phyloP scores from a whole-genome alignment of 2,113 vertebrate species.

The Caranx melampygus region DNA sequence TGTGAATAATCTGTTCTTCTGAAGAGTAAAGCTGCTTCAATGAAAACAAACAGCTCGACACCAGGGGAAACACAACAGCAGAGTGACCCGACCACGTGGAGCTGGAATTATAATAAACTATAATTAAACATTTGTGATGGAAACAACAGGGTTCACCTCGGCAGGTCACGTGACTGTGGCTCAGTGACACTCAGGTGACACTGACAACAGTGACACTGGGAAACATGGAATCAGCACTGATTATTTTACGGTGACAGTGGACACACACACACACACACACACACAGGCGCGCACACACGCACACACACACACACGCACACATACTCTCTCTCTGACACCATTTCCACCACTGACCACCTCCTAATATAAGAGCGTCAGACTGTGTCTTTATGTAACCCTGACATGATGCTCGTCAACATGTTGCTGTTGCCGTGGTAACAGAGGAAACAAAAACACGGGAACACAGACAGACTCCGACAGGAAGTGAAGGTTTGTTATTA shows the following conservation, averaged over 20 bases:
- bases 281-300: slow-evolving; percentile 11
- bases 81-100: not conserved
- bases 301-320: not conserved
- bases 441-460: slow-evolving; percentile 18
- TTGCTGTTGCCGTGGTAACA: slow-evolving; percentile 16
- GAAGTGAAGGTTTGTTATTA: slow-evolving; percentile 53
- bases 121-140: not conserved
- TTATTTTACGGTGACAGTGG: slow-evolving; percentile 35
- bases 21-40: not conserved
- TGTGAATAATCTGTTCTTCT: slow-evolving; percentile 34
- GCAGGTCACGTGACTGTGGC: not conserved
- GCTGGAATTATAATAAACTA: not conserved
- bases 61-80: slow-evolving; percentile 11
- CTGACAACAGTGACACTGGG: not conserved
- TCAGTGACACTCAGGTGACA: not conserved
- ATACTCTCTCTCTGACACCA: not conserved
- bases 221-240: slow-evolving; percentile 4
- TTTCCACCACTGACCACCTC: slow-evolving; percentile 43
- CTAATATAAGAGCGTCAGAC: slow-evolving; percentile 56
- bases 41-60: not conserved
- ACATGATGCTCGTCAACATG: slow-evolving; percentile 23
- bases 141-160: not conserved
- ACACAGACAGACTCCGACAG: not conserved
- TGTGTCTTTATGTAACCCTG: slow-evolving; percentile 54
- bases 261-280: slow-evolving; percentile 26